Conservation (phyloP, 2,113 vertebrate genomes). For the Catharus fuscescens region DNA sequence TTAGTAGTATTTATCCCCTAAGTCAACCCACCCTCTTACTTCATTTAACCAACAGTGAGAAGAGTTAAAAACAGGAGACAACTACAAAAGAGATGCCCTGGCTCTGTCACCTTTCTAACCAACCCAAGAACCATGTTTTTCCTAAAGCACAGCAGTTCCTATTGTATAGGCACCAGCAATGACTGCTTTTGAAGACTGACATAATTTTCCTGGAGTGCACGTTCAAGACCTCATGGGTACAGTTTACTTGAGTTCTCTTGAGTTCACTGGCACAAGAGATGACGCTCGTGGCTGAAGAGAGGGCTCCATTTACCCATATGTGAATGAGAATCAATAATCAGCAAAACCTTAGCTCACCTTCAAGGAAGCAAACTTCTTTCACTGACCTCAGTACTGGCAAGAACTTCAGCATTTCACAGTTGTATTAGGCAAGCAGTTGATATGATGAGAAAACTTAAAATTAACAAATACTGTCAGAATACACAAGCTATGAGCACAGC, state of each 20-base stretch:
- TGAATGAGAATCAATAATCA: constrained; percentile 26
- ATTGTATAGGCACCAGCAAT: background rate
- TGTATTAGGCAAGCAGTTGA: background rate
- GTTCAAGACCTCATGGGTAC: background rate
- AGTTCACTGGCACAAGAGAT: constrained; percentile 2
- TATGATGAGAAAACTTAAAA: background rate
- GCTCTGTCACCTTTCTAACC: background rate
- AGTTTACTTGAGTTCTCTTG: background rate
- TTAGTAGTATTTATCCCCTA: background rate
- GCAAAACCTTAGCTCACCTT: background rate
- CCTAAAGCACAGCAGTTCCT: background rate
- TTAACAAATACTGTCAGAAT: background rate
- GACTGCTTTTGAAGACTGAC: background rate
- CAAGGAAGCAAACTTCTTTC: background rate
- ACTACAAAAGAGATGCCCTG: background rate
- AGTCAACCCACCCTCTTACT: background rate
- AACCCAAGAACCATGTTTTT: background rate
- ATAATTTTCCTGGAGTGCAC: background rate
- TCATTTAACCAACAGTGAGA: background rate
- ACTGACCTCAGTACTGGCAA: background rate
- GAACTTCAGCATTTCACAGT: rapidly evolving
- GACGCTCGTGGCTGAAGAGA: background rate
- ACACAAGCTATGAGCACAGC: background rate
- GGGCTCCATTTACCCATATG: background rate
- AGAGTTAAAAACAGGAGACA: background rate